Evolutionary conservation across 2,797 vertebrate species (phyloP).

Genomic region (Malurus leucopterus): DNA sequence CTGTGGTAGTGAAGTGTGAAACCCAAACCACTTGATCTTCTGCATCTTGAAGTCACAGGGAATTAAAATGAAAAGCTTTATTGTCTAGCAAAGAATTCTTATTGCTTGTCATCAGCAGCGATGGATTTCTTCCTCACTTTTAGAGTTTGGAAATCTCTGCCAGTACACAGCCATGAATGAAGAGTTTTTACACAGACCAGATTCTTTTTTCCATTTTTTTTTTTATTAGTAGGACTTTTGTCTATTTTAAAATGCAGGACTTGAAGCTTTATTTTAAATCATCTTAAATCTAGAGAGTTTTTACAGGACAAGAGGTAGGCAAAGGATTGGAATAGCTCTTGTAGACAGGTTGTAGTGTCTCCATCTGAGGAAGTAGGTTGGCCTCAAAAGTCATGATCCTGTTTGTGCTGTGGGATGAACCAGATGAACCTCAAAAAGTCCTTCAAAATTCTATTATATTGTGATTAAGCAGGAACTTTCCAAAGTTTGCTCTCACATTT

Average conservation of each 20-base stretch:
- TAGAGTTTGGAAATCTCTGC: neutral
- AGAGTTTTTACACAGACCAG: neutral
- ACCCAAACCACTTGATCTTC: constrained; percentile 1
- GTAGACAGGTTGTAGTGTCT: neutral
- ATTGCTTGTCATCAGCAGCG: constrained; percentile 18
- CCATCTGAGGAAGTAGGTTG: neutral
- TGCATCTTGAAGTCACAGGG: constrained; percentile 18
- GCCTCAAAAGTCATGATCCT: neutral
- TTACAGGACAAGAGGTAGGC: neutral
- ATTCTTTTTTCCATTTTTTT: fast-evolving
- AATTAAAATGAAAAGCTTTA: constrained; percentile 19
- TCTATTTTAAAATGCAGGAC: neutral
- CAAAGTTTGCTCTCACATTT: neutral
- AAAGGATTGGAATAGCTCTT: neutral
- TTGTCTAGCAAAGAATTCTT: neutral
- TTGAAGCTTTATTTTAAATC: neutral
- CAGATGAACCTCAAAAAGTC: neutral
- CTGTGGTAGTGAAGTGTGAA: constrained; percentile 24
- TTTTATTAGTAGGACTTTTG: neutral
- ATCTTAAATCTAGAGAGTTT: neutral
- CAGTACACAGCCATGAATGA: neutral
- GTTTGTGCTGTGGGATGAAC: neutral
- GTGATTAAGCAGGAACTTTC: neutral
- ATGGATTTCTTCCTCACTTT: neutral
- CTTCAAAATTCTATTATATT: neutral